phyloP scores from a whole-genome alignment of 2,113 vertebrate species.

The Cyprinus carpio region DNA sequence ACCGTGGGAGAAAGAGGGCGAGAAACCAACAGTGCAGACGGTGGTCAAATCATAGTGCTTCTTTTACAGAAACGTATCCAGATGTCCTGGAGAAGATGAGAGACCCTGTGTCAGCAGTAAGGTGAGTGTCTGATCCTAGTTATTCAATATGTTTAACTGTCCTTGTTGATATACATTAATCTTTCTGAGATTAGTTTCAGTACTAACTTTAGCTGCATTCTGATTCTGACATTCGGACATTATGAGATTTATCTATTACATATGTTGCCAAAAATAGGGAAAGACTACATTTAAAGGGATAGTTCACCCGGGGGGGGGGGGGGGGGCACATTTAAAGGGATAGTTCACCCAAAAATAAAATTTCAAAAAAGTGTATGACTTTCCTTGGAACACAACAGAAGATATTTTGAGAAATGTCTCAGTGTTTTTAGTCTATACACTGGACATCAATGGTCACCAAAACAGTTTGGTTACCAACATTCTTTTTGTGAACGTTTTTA shows the following conservation, averaged over 20 bases:
- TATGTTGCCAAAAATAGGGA: background rate
- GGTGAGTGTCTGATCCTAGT: conserved; percentile 38
- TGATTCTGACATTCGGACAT: background rate
- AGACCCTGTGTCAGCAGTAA: background rate
- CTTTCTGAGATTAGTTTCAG: background rate
- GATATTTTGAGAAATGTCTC: too few relatives aligned
- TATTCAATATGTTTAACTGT: background rate
- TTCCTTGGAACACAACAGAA: too few relatives aligned
- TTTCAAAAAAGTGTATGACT: background rate
- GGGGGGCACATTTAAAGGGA: background rate
- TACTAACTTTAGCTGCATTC: background rate
- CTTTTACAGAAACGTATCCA: conserved; percentile 41
- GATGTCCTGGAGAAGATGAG: conserved; percentile 26
- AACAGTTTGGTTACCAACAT: too few relatives aligned
- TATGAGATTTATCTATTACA: background rate
- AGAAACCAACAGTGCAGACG: conserved; percentile 7
- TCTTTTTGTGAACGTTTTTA: too few relatives aligned
- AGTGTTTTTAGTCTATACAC: too few relatives aligned
- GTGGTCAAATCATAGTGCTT: conserved; percentile 34
- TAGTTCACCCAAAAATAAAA: background rate
- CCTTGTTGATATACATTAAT: background rate
- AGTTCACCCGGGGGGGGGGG: background rate
- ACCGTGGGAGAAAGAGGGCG: background rate
- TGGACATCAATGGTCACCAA: too few relatives aligned
- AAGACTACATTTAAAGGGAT: background rate